phyloP scores from a whole-genome alignment of 2,113 vertebrate species.

The Empidonax alnorum region DNA sequence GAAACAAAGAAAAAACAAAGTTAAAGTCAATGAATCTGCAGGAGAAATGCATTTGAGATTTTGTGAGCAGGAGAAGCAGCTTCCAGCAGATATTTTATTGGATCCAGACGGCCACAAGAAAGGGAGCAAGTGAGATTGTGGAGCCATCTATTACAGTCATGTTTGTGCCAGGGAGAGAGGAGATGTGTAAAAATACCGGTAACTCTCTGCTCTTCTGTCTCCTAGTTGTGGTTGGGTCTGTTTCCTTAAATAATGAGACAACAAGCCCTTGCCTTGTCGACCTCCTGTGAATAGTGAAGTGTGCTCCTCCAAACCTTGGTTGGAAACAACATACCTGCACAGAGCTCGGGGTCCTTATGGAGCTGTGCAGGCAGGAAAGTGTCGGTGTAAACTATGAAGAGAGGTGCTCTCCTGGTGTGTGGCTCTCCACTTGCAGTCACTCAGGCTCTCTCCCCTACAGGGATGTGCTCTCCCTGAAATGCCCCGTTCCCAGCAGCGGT shows the following conservation, averaged over 20 bases:
- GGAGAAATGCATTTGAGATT: not conserved
- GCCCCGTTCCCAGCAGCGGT: constrained; percentile 32
- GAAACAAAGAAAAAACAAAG: constrained; percentile 33
- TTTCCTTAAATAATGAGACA: not conserved
- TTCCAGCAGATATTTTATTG: constrained; percentile 22
- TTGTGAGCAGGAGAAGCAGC: constrained; percentile 30
- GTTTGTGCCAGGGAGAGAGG: constrained; percentile 29
- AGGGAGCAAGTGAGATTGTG: not conserved
- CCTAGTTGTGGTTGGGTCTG: not conserved
- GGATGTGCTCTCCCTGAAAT: constrained; percentile 54
- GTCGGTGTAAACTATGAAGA: constrained; percentile 48
- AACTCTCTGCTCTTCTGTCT: constrained; percentile 29
- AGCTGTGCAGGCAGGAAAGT: constrained; percentile 54
- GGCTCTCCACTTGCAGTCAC: not conserved
- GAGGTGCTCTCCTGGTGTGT: not conserved
- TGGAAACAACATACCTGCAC: constrained; percentile 36
- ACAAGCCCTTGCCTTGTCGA: not conserved
- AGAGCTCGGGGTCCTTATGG: not conserved
- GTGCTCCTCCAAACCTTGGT: not conserved
- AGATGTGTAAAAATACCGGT: constrained; percentile 6
- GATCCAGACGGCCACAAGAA: not conserved
- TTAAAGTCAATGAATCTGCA: constrained; percentile 19
- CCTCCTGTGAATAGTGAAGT: not conserved
- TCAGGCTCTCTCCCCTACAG: constrained; percentile 35
- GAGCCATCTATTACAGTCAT: not conserved